Evolutionary conservation across 2,113 vertebrate species (phyloP).

Genomic region (Heterochromis multidens): DNA sequence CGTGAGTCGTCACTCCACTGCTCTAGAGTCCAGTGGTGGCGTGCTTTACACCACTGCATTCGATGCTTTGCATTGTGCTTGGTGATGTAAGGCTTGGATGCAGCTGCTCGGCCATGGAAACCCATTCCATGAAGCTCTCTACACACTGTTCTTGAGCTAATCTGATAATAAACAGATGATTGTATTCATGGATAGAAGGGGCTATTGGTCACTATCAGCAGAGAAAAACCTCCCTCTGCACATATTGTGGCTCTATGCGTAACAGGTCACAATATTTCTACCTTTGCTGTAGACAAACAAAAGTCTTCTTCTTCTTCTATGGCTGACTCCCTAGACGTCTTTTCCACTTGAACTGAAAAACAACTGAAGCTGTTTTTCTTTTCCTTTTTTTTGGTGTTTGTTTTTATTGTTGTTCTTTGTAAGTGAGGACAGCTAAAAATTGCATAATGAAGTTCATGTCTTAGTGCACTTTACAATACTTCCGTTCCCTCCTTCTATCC

Average conservation of each 20-base stretch:
- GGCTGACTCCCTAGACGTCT: not conserved
- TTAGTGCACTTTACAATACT: not conserved
- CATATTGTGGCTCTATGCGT: not conserved
- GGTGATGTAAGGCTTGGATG: no score
- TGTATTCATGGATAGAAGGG: not conserved
- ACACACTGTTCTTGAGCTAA: no score
- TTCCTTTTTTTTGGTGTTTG: not conserved
- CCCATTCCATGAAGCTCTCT: no score
- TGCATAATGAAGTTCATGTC: not conserved
- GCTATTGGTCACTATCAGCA: not conserved
- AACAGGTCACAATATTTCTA: not conserved
- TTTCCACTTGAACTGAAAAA: not conserved
- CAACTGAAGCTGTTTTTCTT: not conserved
- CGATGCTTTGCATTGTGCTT: no score
- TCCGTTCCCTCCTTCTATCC: not conserved
- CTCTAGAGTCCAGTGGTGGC: no score
- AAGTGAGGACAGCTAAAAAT: not conserved
- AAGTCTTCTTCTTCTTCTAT: not conserved
- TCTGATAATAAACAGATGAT: not conserved
- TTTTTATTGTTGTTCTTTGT: not conserved
- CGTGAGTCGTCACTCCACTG: no score
- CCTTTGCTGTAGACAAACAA: not conserved
- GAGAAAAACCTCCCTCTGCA: not conserved
- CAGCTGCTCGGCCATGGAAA: no score
- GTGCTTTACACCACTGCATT: no score